These are phyloP conservation scores for Malurus elegans DNA, from an alignment of 2,113 vertebrate species.

Conservation along the genomic window DNA sequence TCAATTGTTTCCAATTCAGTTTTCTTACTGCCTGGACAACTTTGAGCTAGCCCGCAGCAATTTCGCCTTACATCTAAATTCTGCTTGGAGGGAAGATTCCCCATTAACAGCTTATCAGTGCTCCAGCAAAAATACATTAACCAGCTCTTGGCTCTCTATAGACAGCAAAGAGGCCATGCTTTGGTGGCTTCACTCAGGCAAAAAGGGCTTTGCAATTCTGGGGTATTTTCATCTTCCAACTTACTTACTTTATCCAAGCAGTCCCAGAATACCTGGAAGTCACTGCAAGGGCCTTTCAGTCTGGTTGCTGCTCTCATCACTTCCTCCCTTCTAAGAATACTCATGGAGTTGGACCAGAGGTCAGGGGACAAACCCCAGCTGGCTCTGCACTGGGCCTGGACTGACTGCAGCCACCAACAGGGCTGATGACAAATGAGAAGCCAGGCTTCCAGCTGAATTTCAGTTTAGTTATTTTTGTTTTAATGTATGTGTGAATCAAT, in stretches of 20 bases:
- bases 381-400: not conserved
- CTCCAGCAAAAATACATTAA: not conserved
- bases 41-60: not conserved
- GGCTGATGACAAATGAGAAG: slow-evolving; percentile 84
- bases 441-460: slow-evolving; percentile 88
- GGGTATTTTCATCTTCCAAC: not conserved
- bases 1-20: not conserved
- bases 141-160: not conserved
- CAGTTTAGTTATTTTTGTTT: slow-evolving; percentile 95
- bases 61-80: not conserved
- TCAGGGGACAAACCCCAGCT: not conserved
- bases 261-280: not conserved
- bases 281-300: not conserved
- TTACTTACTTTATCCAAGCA: too few relatives aligned
- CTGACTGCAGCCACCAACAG: slow-evolving; percentile 67
- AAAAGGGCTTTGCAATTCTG: not conserved
- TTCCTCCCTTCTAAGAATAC: not conserved
- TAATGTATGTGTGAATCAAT: slow-evolving; percentile 98
- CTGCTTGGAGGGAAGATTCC: not conserved
- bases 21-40: not conserved
- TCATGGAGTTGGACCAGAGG: not conserved
- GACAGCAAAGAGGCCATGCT: not conserved
- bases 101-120: not conserved
- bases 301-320: rapidly evolving
- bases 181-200: not conserved